Base-by-base conservation (phyloP, 92 coral and sea anemone species). In the Palythoa grandis region DNA sequence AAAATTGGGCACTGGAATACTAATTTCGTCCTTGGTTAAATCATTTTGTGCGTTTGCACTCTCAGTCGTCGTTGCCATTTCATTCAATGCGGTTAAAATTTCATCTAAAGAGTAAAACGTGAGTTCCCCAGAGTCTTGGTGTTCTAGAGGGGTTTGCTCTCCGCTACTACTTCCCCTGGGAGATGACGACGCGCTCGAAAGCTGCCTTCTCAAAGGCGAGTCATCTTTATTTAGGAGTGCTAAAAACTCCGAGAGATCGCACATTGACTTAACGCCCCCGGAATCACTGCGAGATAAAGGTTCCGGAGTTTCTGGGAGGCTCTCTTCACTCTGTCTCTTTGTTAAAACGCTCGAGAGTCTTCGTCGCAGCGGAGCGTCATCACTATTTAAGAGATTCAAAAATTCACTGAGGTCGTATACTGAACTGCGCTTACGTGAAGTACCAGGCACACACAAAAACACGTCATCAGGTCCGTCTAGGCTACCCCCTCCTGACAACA, bases 181-280 rank as follows among this genome's bases (percentile, higher is more conserved):
- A 25, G 84, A 43, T 0, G 72, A 78, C 16, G 93, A 84, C 20
- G 90, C 90, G 37, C 95, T 94, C 3, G 98, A 94, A 15, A 92
- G 87, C 14, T 95, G 80, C 17, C 98, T 82, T 72, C 98, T 87
- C 71, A 92, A 77, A 6, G 95, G 98, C 5, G 95, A 86, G 47
- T 92, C 94, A n/a, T 92, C 94, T 0, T 89, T 83, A 58, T 94
- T 92, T 2, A 92, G 79, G 43, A 92, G 74, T n/a, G 89, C 79
- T 48, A 94, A 89, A 89, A 94, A 94, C 74, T 94, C 98, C 0
- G 92, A 92, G 3, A 94, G 94, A 79, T 94, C 95, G 19, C 84
- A 93, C 12, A 94, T 86, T 7, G 98, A 91, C 48, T 86, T 78
- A 19, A 52, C 84, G 25, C 95, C 95, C 2, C 92, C 94, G 2